Percentiles rank a stretch among this genome's conserved stretches.
phyloP scores from a whole-genome alignment of 2,888 invertebrate species.

The Parascotia fuliginaria region DNA sequence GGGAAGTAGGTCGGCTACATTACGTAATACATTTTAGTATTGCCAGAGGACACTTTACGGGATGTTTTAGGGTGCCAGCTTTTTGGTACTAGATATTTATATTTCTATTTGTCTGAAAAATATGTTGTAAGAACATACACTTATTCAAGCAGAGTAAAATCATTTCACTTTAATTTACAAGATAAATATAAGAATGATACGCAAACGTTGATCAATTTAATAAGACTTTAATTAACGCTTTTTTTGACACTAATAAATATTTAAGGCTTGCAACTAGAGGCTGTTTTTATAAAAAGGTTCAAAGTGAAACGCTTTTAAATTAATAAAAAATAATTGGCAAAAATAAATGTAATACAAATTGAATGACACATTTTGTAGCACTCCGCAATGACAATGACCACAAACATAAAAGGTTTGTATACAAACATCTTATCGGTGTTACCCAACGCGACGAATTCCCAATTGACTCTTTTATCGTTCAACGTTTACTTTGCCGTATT shows the following conservation, averaged over 20 bases:
- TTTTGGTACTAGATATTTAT: no score
- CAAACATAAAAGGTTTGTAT: constrained; percentile 24
- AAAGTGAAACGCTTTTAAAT: no score
- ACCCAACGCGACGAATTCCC: constrained; percentile 32
- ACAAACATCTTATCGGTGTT: constrained; percentile 26
- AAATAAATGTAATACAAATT: background rate
- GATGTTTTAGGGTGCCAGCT: constrained; percentile 39
- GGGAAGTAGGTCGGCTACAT: constrained; percentile 63
- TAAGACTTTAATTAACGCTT: background rate
- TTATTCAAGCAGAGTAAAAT: no score
- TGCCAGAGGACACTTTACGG: constrained; percentile 44
- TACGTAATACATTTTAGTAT: constrained; percentile 62
- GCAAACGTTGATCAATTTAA: background rate
- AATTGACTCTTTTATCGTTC: constrained; percentile 46
- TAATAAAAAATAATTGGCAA: no score
- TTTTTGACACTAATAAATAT: no score
- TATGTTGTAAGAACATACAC: no score
- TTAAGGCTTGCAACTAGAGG: no score
- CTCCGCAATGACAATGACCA: constrained; percentile 14
- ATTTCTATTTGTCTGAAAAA: no score
- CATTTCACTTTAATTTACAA: no score
- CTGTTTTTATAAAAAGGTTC: no score
- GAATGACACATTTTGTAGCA: background rate
- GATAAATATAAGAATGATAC: no score
- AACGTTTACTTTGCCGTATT: constrained; percentile 51